Evolutionary conservation across 2,888 invertebrate species (phyloP).

Genomic region (Acrobasis repandana): DNA sequence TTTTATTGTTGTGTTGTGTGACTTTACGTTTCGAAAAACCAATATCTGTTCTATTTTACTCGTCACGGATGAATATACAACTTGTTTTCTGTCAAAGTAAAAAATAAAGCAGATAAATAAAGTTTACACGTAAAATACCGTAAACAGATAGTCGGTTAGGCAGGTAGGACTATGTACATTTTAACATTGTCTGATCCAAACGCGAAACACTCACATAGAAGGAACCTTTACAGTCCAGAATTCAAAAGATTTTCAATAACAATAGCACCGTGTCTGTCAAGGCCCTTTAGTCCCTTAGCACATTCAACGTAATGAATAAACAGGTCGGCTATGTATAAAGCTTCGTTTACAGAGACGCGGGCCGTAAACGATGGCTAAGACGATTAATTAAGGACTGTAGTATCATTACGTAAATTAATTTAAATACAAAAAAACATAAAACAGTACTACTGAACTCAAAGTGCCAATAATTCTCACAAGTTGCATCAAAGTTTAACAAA

Average conservation of each 20-base stretch:
- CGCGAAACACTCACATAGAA: background rate
- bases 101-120: background rate
- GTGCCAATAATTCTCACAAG: too few species aligned
- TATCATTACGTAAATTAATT: background rate
- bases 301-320: background rate
- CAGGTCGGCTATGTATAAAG: background rate
- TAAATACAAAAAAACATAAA: too few species aligned
- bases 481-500: too few species aligned
- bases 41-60: too few species aligned
- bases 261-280: conserved; percentile 7
- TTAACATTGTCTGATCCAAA: background rate
- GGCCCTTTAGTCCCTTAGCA: background rate
- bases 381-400: background rate
- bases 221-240: conserved; percentile 3
- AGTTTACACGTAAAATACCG: background rate
- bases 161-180: background rate
- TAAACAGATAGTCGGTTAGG: background rate
- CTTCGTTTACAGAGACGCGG: too few species aligned
- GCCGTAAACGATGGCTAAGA: too few species aligned
- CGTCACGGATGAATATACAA: too few species aligned
- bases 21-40: too few species aligned
- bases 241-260: conserved; percentile 11
- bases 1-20: too few species aligned
- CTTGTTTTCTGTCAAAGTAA: background rate
- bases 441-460: too few species aligned